Evolutionary conservation across 2,888 invertebrate species (phyloP), one percentile per base, ranked within the genome.

Genomic region (Drosophila anceps): DNA sequence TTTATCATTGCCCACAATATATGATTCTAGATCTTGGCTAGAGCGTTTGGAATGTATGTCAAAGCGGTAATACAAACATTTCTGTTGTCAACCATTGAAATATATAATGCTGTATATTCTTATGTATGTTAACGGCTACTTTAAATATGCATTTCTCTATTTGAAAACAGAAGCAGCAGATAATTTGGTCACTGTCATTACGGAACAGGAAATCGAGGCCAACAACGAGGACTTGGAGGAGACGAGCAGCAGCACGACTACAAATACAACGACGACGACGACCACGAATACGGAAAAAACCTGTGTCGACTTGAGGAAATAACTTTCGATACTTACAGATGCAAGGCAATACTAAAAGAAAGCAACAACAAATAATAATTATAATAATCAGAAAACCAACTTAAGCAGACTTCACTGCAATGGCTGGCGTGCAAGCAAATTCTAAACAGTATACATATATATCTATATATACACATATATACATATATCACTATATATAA

Each of bases 161-260:
- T 78, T 82, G 1, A 0, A 18, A 33, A 90, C 94, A 93, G 54
- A 94, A 96, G 97, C 96, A 92, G 97, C 98, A 93, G 94, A 97
- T 90, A 96, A 97, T 91, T 94, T 98, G 90, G 98, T 98, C 77
- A 96, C 96, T 51, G 97, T 97, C 60, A 98, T 98, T 95, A 96
- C 96, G 48, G 96, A 97, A 91, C 97, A 98, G 91, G 95, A 95
- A 83, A 92, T 92, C 76, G 93, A 93, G 79, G 81, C 91, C 64
- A 85, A 84, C 48, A 79, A 82, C 72, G 75, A 79, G 18, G 81
- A 91, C 33, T 46, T 73, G 60, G 82, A 88, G 39, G 86, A 84
- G 64, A 63, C 73, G 57, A 88, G 82, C 73, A 86, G 82, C 76
- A 84, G 75, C 57, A 79, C 77, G 58, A 75, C 84, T 59, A 84